Evolutionary conservation across 1,140 invertebrate species (phyloP).

Genomic region (Chrysopa pallens): DNA sequence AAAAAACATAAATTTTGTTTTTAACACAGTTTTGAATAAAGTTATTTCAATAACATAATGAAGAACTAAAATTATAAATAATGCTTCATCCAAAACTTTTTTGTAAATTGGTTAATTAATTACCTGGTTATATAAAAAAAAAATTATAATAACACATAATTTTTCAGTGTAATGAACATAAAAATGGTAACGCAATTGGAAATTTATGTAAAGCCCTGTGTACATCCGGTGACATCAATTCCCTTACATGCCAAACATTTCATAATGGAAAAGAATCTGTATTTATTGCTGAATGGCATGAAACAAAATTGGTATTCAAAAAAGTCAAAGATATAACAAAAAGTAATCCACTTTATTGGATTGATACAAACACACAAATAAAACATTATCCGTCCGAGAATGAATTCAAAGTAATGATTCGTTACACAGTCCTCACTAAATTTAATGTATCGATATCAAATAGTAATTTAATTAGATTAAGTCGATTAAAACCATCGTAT

Average conservation of each 20-base stretch:
- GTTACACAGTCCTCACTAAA: conserved; percentile 27
- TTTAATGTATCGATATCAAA: conserved; percentile 29
- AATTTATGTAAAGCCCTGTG: conserved; percentile 36
- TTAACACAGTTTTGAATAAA: no score
- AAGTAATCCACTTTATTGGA: conserved; percentile 24
- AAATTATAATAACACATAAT: no score
- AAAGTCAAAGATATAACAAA: conserved; percentile 18
- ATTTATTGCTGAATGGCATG: conserved; percentile 33
- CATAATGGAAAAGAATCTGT: conserved; percentile 34
- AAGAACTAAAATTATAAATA: no score
- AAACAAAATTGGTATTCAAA: conserved; percentile 33
- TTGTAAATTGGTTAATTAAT: no score
- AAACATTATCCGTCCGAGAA: conserved; percentile 30
- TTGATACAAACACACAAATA: conserved; percentile 22
- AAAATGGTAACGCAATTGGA: conserved; percentile 29
- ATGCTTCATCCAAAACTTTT: no score
- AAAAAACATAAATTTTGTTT: no score
- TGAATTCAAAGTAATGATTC: conserved; percentile 30
- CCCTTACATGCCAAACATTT: conserved; percentile 33
- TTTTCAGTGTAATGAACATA: conserved; percentile 33
- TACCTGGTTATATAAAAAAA: no score
- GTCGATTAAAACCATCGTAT: conserved; percentile 22
- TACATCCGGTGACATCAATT: conserved; percentile 26
- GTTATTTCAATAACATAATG: no score
- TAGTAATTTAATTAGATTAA: conserved; percentile 25